These are phyloP conservation scores for Haliclona indistincta DNA, from an alignment of 37 sponge, comb jelly and placozoan genomes.

Conservation along the genomic window DNA sequence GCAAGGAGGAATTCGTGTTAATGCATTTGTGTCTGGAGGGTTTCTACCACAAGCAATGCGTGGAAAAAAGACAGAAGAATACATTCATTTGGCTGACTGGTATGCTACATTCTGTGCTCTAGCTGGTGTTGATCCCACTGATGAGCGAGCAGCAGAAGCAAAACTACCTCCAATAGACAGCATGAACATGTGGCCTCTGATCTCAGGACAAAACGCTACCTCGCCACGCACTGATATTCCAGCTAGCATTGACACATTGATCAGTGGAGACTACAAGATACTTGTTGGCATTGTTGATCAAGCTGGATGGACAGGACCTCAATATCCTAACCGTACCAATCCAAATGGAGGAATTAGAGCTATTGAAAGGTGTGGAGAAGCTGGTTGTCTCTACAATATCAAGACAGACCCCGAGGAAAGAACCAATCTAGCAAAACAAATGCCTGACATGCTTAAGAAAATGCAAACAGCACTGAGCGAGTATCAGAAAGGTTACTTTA, in stretches of 20 bases:
- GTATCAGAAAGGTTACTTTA: slow-evolving; percentile 1
- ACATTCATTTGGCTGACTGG: too few species aligned
- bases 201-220: too few species aligned
- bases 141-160: slow-evolving; percentile 12
- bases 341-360: slow-evolving; percentile 22
- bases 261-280: too few species aligned
- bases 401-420: slow-evolving; percentile 39
- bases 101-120: slow-evolving; percentile 23
- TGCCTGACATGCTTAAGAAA: slow-evolving; percentile 33
- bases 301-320: slow-evolving; percentile 46
- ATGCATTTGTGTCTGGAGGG: slow-evolving; percentile 23
- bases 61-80: too few species aligned
- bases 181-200: too few species aligned
- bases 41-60: too few species aligned
- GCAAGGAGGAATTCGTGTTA: too few species aligned
- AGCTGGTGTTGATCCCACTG: slow-evolving; percentile 41
- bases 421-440: slow-evolving; percentile 7
- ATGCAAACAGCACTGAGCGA: slow-evolving; percentile 10
- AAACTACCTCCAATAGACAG: slow-evolving; percentile 45
- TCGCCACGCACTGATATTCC: too few species aligned
- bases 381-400: slow-evolving; percentile 35
- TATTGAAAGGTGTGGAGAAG: slow-evolving; percentile 7
- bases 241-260: not conserved
- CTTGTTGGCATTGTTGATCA: not conserved
- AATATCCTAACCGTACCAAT: slow-evolving; percentile 33